phyloP scores from a whole-genome alignment of 2,888 invertebrate species.

The Spodoptera exigua region DNA sequence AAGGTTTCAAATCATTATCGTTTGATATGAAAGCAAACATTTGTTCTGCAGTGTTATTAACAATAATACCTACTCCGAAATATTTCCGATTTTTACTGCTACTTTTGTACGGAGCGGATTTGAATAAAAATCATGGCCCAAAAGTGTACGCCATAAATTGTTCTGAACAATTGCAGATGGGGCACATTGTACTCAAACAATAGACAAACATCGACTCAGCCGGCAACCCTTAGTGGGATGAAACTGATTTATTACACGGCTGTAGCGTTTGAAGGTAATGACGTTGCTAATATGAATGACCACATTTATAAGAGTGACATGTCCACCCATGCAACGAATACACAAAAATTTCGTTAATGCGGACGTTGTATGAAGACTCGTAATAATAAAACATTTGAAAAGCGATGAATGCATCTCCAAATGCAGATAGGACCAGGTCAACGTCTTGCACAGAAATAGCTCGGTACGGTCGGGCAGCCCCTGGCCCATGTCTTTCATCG shows the following conservation, averaged over 20 bases:
- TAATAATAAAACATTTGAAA: slow-evolving; percentile 51
- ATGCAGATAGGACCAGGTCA: slow-evolving; percentile 78
- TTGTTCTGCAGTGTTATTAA: slow-evolving; percentile 28
- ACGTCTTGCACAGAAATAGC: slow-evolving; percentile 85
- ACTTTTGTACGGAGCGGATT: slow-evolving; percentile 41
- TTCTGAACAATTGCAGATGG: slow-evolving; percentile 68
- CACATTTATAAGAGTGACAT: slow-evolving; percentile 41
- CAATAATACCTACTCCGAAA: slow-evolving; percentile 28
- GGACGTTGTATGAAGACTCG: slow-evolving; percentile 27
- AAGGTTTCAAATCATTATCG: slow-evolving; percentile 48
- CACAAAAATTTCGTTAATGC: slow-evolving; percentile 28
- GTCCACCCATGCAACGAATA: slow-evolving; percentile 20
- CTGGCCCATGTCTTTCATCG: slow-evolving; percentile 84
- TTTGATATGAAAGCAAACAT: slow-evolving; percentile 52
- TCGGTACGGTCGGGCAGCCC: slow-evolving; percentile 70
- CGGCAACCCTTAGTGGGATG: slow-evolving; percentile 52
- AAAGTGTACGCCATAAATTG: slow-evolving; percentile 69
- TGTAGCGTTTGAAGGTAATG: slow-evolving; percentile 51
- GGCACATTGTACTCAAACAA: slow-evolving; percentile 74
- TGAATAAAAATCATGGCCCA: slow-evolving; percentile 49
- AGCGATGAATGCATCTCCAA: slow-evolving; percentile 71
- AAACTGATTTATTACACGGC: slow-evolving; percentile 57
- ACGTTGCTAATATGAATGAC: slow-evolving; percentile 47
- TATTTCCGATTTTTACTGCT: slow-evolving; percentile 24
- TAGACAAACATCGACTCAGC: slow-evolving; percentile 67